Base-by-base conservation (phyloP, 2,888 invertebrate species). In the Agrochola circellaris region DNA sequence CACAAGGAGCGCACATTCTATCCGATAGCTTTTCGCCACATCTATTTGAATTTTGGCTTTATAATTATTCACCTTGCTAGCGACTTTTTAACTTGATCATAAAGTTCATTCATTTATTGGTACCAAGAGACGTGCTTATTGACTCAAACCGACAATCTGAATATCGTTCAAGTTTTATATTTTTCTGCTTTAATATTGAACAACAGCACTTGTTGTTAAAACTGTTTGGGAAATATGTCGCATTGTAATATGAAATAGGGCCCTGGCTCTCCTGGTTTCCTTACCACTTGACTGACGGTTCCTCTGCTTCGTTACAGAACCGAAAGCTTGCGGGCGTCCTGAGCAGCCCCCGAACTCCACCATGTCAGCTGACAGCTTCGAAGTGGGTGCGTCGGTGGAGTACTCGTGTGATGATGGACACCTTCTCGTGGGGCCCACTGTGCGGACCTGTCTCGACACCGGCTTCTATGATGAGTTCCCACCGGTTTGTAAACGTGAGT, bases 401-500 rank as follows among this genome's bases (percentile, higher is more conserved):
- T 99, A 99, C 95, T 96, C 97, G 51, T 99, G 99, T 90, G 98
- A 98, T 90, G 97, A 98, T 23, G 99, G 99, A 0, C 99, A 99
- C 92, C 97, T 99, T 66, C 97, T 99, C 6, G 98, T 99, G 51
- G 99, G 99, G 3, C 99, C 99, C 0, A 97, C 98, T 0, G 97
- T 97, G 11, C 97, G 99, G 89, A 98, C 98, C 34, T 99, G 99
- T 87, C 97, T 99, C 64, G 98, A 99, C 84, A 99, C 99, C 9
- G 99, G 99, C 64, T 99, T 99, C 95, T 99, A 99, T 93, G 98
- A 99, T 88, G 99, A 99, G 93, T 99, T 99, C 91, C 98, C 99
- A 51, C 99, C 99, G 0, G 98, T 99, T 64, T 99, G 99, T 94
- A 98, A 99, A 97, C 98, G 99, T 99, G 95, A 98, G 98, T 96